Percentiles rank a stretch among this genome's conserved stretches.
Evolutionary conservation across 2,888 invertebrate genomes (phyloP).

Genomic region (Morpho achilles): DNA sequence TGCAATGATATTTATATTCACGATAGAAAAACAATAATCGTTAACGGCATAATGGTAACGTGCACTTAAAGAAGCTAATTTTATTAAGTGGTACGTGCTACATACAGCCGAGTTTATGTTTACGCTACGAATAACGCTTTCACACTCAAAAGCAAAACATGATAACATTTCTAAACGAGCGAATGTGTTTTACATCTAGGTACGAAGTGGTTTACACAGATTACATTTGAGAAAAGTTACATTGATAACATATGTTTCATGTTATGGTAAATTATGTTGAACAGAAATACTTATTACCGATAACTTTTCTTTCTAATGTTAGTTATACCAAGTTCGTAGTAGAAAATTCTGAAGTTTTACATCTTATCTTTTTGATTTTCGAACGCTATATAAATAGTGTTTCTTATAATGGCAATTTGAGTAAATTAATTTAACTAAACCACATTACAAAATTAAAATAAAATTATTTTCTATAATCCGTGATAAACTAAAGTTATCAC

Average conservation of each 20-base stretch:
- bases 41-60: slow-evolving; percentile 15
- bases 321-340: too few species aligned
- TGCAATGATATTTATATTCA: slow-evolving; percentile 3
- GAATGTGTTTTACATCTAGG: slow-evolving; percentile 21
- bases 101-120: slow-evolving; percentile 22
- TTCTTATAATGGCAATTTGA: too few species aligned
- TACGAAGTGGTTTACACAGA: slow-evolving; percentile 12
- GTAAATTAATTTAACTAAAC: too few species aligned
- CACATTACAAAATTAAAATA: too few species aligned
- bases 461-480: too few species aligned
- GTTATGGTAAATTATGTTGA: background rate
- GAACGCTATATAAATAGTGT: too few species aligned
- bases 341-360: too few species aligned
- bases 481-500: too few species aligned
- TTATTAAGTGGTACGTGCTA: slow-evolving; percentile 27
- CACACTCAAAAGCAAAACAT: slow-evolving; percentile 17
- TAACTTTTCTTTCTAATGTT: too few species aligned
- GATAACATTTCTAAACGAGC: slow-evolving; percentile 24
- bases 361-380: too few species aligned
- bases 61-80: slow-evolving; percentile 24
- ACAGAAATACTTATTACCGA: background rate
- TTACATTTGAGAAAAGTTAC: slow-evolving; percentile 20
- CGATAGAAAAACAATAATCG: slow-evolving; percentile 15
- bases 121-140: slow-evolving; percentile 26
- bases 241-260: slow-evolving; percentile 19